Conservation (phyloP, 1,140 invertebrate genomes). For the Sarcophaga peregrina region DNA sequence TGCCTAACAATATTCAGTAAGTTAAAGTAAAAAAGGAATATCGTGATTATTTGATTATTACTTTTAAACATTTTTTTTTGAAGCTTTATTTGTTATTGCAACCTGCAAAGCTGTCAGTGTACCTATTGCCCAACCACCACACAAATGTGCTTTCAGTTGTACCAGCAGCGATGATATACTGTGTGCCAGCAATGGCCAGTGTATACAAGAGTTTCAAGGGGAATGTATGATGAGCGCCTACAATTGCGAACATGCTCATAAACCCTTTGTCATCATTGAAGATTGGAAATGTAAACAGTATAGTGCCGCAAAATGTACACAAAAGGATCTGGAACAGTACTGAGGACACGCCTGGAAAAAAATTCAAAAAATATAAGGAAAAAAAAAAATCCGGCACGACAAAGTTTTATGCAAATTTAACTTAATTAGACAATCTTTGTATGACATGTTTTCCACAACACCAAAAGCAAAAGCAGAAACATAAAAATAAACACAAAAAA, state of each 20-base stretch:
- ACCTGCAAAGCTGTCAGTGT: slow-evolving; percentile 14
- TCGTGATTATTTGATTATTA: too few species aligned
- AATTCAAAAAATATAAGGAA: neutral
- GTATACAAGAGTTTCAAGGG: slow-evolving; percentile 54
- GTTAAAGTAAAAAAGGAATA: too few species aligned
- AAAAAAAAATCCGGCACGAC: neutral
- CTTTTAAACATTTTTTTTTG: too few species aligned
- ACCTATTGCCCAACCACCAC: neutral
- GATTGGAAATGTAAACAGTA: slow-evolving; percentile 52
- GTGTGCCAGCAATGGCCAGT: slow-evolving; percentile 57
- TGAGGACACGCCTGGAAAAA: neutral
- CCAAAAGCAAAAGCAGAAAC: too few species aligned
- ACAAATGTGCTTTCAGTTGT: slow-evolving; percentile 52
- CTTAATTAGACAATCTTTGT: slow-evolving; percentile 4
- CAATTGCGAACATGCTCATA: slow-evolving; percentile 60
- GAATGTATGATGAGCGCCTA: slow-evolving; percentile 55
- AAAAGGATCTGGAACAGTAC: neutral
- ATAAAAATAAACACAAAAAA: too few species aligned
- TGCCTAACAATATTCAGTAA: neutral
- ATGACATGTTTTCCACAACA: neutral
- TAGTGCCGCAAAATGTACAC: slow-evolving; percentile 51
- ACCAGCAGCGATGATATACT: slow-evolving; percentile 50
- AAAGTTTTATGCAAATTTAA: neutral
- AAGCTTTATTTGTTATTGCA: neutral
- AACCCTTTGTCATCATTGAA: slow-evolving; percentile 52